Percentiles rank a stretch among this genome's conserved stretches.
phyloP scores from a whole-genome alignment of 2,797 vertebrate genomes.

The Hydrophis major region DNA sequence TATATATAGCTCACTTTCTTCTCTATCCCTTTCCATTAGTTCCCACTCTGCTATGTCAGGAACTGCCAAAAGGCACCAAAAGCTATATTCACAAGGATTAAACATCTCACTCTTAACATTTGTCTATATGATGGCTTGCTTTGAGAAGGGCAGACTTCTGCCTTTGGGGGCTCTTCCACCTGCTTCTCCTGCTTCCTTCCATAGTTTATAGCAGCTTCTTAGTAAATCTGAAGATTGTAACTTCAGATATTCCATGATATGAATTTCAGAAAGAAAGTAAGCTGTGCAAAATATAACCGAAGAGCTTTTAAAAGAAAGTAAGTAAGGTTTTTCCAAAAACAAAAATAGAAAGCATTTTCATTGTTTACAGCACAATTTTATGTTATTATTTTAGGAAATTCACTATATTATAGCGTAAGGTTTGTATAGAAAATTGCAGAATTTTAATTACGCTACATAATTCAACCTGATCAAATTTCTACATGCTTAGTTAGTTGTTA shows the following conservation, averaged over 20 bases:
- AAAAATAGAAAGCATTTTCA: not conserved
- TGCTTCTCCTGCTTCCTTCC: constrained; percentile 15
- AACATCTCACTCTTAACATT: not conserved
- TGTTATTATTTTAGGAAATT: not conserved
- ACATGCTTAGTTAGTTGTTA: not conserved
- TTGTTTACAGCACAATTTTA: not conserved
- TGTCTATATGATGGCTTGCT: constrained; percentile 27
- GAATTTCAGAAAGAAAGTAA: not conserved
- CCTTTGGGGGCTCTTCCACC: not conserved
- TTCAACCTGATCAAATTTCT: not conserved
- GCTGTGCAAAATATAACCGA: not conserved
- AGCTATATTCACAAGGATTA: constrained; percentile 38
- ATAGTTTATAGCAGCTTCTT: not conserved
- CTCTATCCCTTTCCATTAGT: constrained; percentile 27
- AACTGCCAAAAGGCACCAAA: constrained; percentile 25
- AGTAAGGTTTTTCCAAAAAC: not conserved
- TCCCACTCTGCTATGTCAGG: not conserved
- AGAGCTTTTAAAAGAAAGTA: not conserved
- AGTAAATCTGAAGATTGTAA: constrained; percentile 7
- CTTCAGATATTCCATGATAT: not conserved
- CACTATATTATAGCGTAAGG: not conserved
- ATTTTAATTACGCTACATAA: not conserved
- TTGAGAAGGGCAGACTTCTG: constrained; percentile 12
- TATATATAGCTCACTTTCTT: not conserved
- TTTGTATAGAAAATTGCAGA: not conserved